Percentiles rank a stretch among this genome's conserved stretches.
Conservation (phyloP, 2,888 invertebrate genomes). For the Pinctada fucata region DNA sequence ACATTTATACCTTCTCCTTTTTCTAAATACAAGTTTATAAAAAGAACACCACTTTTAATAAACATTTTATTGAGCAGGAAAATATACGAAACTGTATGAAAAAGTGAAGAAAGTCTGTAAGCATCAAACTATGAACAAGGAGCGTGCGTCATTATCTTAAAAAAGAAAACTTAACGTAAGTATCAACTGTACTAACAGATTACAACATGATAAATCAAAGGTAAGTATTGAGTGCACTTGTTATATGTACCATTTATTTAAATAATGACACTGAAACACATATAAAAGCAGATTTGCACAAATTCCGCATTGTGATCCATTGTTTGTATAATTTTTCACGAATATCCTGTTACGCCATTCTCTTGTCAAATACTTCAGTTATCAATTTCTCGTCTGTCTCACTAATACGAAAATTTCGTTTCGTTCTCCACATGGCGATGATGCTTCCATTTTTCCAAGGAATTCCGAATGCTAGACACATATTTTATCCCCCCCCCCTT, state of each 20-base stretch:
- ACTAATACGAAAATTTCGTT: neutral
- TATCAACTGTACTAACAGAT: neutral
- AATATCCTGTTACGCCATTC: neutral
- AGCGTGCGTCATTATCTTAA: neutral
- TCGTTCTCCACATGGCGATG: slow-evolving; percentile 11
- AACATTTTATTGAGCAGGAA: too few relatives aligned
- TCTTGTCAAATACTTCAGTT: neutral
- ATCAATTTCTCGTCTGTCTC: neutral
- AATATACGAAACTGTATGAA: neutral
- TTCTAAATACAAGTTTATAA: too few relatives aligned
- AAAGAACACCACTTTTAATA: too few relatives aligned
- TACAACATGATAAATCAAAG: neutral
- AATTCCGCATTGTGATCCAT: too few relatives aligned
- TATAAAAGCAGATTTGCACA: too few relatives aligned
- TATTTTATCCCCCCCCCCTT: neutral
- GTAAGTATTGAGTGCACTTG: neutral
- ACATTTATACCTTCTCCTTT: too few relatives aligned
- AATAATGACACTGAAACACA: too few relatives aligned
- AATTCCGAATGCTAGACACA: slow-evolving; percentile 4
- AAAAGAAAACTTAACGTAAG: neutral
- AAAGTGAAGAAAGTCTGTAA: neutral
- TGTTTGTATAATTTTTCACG: too few relatives aligned
- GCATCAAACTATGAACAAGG: neutral
- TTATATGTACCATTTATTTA: too few relatives aligned
- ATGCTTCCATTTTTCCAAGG: neutral